Base-by-base conservation (phyloP, 2,888 invertebrate genomes). In the Psylliodes chrysocephalus region DNA sequence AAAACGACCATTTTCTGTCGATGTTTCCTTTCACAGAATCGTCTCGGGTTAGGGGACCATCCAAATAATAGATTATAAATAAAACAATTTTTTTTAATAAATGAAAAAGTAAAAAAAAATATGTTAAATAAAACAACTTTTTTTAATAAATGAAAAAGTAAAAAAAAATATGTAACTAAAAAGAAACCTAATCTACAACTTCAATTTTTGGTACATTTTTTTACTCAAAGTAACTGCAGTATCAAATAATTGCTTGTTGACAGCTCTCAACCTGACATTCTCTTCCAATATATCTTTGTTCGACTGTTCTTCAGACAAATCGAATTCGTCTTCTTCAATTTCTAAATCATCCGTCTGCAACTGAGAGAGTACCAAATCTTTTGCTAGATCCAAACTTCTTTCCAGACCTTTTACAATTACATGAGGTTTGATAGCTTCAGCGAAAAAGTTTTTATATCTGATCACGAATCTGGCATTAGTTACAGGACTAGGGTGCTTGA, bases 401-500 rank as follows among this genome's bases (percentile, higher is more conserved):
- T 91, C 88, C 56, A 94, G 83, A 63, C 85, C 87, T 56, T 86
- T 87, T 2, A 90, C 75, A 18, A 88, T 81, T 10, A 88, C 78
- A 63, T 80, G 86, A 0, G 88, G 87, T 66, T 85, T 84, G 38
- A 89, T 86, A 52, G 86, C 86, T 54, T 87, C 85, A 62, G 85
- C 83, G 63, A 86, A 88, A 71, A 89, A 88, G 64, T 88, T 85
- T 2, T 85, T 84, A 62, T 85, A 86, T 28, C 88, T 87, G 1
- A 87, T 78, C 0, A 87, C 85, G 75, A 92, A 89, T 62, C 86
- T 85, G 1, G 91, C 86, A 82, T 93, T 93, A 0, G 89, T 91
- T 0, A 94, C 83, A 0, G 88, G 80, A n/a, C 91, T 92, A 81
- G 91, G 92, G 71, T 92, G 92, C 38, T 85, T 82, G 69, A 93